A percentile compares a stretch with the other conserved stretches of the same genome.
These are phyloP conservation scores for Arizona elegans DNA, from an alignment of 2,113 vertebrate species.

Conservation along the genomic window DNA sequence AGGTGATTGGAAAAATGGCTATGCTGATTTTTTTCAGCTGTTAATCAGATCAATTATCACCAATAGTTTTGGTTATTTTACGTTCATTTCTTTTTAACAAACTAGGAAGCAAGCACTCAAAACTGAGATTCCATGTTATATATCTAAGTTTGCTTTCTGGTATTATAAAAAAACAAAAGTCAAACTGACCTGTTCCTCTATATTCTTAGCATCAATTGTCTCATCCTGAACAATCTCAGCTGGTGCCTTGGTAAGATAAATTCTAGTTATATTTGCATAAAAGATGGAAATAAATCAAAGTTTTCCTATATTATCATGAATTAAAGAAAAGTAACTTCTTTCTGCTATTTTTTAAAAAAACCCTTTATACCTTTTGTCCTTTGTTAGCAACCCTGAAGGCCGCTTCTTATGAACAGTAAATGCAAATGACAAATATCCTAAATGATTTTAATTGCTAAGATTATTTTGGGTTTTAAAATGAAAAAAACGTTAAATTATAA, in stretches of 20 bases:
- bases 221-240: background rate
- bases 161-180: background rate
- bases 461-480: background rate
- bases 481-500: background rate
- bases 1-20: background rate
- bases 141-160: background rate
- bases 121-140: background rate
- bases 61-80: background rate
- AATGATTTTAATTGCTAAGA: background rate
- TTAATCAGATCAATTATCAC: slow-evolving; percentile 8
- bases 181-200: background rate
- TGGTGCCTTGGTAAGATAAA: background rate
- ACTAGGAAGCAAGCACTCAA: background rate
- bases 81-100: background rate
- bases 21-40: background rate
- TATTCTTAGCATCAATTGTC: background rate
- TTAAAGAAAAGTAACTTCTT: background rate
- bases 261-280: background rate
- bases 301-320: background rate
- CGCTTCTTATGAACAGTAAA: background rate
- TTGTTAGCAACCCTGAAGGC: background rate
- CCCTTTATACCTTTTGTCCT: background rate
- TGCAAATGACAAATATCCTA: background rate
- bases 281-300: background rate
- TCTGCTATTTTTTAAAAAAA: background rate